Percentiles rank a stretch among this genome's conserved stretches.
Conservation (phyloP, 2,113 vertebrate genomes). For the Epinephelus fuscoguttatus region DNA sequence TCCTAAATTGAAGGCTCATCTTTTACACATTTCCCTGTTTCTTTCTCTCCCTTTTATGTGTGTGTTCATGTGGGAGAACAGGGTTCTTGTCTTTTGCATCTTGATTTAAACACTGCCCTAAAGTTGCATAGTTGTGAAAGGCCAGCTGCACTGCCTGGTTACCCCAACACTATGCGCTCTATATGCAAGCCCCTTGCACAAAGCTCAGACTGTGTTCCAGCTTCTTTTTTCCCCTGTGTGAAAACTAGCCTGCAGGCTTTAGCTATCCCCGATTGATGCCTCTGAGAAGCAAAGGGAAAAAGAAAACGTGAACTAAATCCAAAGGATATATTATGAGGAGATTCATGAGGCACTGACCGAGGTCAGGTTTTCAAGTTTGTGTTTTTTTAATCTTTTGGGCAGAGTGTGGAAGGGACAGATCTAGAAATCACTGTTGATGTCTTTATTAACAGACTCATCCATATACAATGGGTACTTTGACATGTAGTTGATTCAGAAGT, state of each 20-base stretch:
- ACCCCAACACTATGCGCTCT: slow-evolving; percentile 84
- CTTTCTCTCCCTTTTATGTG: slow-evolving; percentile 39
- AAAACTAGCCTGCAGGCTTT: slow-evolving; percentile 60
- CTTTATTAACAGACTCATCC: slow-evolving; percentile 4
- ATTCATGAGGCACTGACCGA: slow-evolving; percentile 31
- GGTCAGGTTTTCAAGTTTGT: slow-evolving; percentile 19
- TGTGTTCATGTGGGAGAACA: slow-evolving; percentile 57
- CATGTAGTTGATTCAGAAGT: neutral
- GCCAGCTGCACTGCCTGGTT: slow-evolving; percentile 84
- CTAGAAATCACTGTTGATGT: neutral
- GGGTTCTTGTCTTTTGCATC: slow-evolving; percentile 72
- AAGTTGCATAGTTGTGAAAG: slow-evolving; percentile 81
- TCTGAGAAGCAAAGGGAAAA: slow-evolving; percentile 61
- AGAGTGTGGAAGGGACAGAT: neutral
- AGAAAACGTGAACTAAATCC: slow-evolving; percentile 62
- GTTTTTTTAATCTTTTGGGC: neutral
- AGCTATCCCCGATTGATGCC: slow-evolving; percentile 50
- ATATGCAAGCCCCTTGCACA: slow-evolving; percentile 79
- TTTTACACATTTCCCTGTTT: slow-evolving; percentile 45
- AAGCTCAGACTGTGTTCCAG: slow-evolving; percentile 75
- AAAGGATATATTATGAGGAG: slow-evolving; percentile 50
- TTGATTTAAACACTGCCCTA: slow-evolving; percentile 81
- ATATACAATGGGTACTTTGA: neutral
- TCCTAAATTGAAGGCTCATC: slow-evolving; percentile 16
- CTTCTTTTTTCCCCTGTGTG: slow-evolving; percentile 62